phyloP scores from a whole-genome alignment of 30 jellyfish, hydroid and myxozoan genomes.

The Cassiopea andromeda region DNA sequence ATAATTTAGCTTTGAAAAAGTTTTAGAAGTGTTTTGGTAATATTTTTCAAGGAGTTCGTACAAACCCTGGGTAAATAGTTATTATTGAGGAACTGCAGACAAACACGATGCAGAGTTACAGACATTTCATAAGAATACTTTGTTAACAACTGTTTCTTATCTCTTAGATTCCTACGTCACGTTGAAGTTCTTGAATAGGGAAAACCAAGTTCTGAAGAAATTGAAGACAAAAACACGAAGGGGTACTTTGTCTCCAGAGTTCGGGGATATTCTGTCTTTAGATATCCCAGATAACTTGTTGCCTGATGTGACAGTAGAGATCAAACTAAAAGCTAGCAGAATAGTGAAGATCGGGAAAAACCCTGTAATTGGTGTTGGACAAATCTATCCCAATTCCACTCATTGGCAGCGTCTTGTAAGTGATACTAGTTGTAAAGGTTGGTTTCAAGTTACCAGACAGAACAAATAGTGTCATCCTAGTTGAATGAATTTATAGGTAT shows the following conservation, averaged over 20 bases:
- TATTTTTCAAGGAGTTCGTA: no score
- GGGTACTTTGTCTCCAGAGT: conserved; percentile 86
- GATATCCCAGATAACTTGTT: conserved; percentile 82
- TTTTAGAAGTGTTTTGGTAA: no score
- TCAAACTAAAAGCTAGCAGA: conserved; percentile 63
- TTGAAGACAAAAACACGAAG: conserved; percentile 55
- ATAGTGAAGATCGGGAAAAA: conserved; percentile 47
- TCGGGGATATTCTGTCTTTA: conserved; percentile 54
- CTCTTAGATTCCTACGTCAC: conserved; percentile 85
- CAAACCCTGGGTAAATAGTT: no score
- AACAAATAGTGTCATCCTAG: conserved; percentile 3
- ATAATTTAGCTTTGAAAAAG: no score
- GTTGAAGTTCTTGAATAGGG: conserved; percentile 66
- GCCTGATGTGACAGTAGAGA: conserved; percentile 74
- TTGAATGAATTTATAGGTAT: neutral
- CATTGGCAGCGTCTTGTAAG: conserved; percentile 81
- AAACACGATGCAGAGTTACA: no score
- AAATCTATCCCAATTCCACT: conserved; percentile 60
- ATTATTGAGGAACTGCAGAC: no score
- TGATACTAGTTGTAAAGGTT: conserved; percentile 62
- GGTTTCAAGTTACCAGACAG: conserved; percentile 82
- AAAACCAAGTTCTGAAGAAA: conserved; percentile 73
- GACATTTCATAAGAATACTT: neutral
- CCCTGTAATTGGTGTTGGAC: conserved; percentile 66
- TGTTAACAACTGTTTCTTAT: neutral